Conservation (phyloP, 2,113 vertebrate genomes). For the Camelus bactrianus region DNA sequence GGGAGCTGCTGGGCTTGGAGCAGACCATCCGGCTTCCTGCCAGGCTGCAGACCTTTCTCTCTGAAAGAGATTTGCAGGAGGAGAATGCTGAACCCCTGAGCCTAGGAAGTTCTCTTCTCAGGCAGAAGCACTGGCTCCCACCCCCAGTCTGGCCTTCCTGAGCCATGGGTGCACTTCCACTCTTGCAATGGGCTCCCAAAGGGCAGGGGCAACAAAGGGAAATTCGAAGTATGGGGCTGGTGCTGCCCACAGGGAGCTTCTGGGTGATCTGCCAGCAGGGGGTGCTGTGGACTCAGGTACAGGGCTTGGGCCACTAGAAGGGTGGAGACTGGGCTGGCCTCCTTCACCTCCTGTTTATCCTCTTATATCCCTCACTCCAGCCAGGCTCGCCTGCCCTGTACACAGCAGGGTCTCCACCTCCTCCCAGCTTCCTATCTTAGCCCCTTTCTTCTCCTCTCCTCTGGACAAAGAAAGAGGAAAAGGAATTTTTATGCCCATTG, state of each 20-base stretch:
- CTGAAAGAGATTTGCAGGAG: neutral
- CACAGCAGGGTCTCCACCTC: neutral
- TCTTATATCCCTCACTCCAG: no score
- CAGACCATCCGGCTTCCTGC: neutral
- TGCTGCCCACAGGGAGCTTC: conserved; percentile 80
- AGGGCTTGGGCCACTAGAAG: neutral
- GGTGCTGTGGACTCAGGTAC: conserved; percentile 67
- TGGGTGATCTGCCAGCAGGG: conserved; percentile 59
- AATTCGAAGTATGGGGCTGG: neutral
- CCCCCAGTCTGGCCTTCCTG: neutral
- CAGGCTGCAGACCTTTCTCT: neutral
- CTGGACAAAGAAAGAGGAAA: neutral
- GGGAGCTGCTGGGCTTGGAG: neutral
- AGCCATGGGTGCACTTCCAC: neutral
- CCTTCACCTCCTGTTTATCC: neutral
- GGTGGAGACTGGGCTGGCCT: neutral
- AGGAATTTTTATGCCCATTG: neutral
- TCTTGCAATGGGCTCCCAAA: neutral
- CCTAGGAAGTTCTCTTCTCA: neutral
- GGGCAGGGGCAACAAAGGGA: fast-evolving
- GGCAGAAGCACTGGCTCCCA: neutral
- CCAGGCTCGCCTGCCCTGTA: neutral
- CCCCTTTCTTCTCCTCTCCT: neutral
- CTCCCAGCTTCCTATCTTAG: neutral
- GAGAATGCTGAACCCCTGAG: neutral